Base-by-base conservation (phyloP, 2,797 vertebrate species). In the Pangasius sanitwongsei region DNA sequence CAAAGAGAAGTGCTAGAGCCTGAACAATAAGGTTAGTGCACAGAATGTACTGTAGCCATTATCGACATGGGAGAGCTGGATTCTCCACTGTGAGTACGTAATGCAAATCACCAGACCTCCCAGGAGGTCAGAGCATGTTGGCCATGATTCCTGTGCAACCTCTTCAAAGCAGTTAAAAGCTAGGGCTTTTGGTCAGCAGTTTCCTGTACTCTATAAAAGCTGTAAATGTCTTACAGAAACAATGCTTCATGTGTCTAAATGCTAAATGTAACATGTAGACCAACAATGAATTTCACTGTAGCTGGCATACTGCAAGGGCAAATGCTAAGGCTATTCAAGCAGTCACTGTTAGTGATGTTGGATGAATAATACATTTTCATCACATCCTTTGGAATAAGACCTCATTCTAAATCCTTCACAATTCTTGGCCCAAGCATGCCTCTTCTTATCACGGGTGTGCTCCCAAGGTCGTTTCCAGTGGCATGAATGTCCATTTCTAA, bases 91-190 rank as follows among this genome's bases (percentile, higher is more conserved):
- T 83, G 65, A 87, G 90, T 90, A 89, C 65, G 28, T 18, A 75
- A 94, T 92, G 92, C 89, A 93, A 93, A 94, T 93, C 65, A 63
- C 86, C 81, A 48, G 86, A 78, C 85, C 89, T 90, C 89, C 67
- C 82, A 87, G 63, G 18, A 80, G 78, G 78, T 67, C 31, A 90
- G 67, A 83, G 61, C 31, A 67, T 90, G 53, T 85, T 87, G 59
- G 81, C 84, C 83, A 31, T 67, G 86, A 86, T 67, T 74, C 89
- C 72, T 85, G 78, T 6, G 6, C 8, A 34, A 72, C 69, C 23
- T 74, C 80, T 89, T 89, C n/a, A 48, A 37, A 84, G 53, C 61
- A 70, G 65, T 50, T 82, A 87, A 87, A 89, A 55, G 25, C 75
- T 37, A 37, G 57, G 41, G 41, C 59, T 59, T 82, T 81, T 48